Percentiles rank a stretch among this genome's conserved stretches.
Evolutionary conservation across 2,113 vertebrate species (phyloP).

Genomic region (Notarius quadriscutis): DNA sequence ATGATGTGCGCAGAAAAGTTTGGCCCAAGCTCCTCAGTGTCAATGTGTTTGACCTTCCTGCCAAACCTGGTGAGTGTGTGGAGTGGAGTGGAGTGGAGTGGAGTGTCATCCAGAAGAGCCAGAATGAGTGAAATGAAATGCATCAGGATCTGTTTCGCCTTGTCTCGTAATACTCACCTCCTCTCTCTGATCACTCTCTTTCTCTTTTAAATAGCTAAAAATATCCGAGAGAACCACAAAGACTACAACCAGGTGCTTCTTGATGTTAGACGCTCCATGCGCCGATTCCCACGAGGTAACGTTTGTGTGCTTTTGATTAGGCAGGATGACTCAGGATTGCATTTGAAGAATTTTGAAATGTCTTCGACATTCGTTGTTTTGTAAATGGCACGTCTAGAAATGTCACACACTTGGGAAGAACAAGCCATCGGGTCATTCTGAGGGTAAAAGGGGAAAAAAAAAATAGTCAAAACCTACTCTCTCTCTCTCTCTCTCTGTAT

Average conservation of each 20-base stretch:
- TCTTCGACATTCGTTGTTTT: not conserved
- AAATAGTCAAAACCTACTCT: not conserved
- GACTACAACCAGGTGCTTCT: slow-evolving; percentile 81
- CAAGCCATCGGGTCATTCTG: not conserved
- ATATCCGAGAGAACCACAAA: slow-evolving; percentile 73
- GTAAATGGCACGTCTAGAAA: not conserved
- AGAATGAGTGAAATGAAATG: not conserved
- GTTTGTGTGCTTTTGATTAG: not conserved
- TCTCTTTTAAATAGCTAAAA: slow-evolving; percentile 49
- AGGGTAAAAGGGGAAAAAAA: not conserved
- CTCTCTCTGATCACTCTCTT: not conserved
- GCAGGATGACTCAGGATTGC: slow-evolving; percentile 25
- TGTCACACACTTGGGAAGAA: not conserved
- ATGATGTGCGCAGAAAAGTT: slow-evolving; percentile 73
- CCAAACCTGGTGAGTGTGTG: slow-evolving; percentile 64
- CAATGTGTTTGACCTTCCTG: slow-evolving; percentile 74
- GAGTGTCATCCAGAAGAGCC: not conserved
- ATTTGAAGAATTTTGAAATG: slow-evolving; percentile 30
- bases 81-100: not conserved
- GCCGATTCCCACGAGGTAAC: slow-evolving; percentile 78
- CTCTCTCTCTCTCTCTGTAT: not conserved
- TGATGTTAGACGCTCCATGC: slow-evolving; percentile 79
- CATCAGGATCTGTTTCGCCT: not conserved
- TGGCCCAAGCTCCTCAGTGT: slow-evolving; percentile 76
- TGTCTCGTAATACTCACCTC: not conserved